phyloP scores from a whole-genome alignment of 2,113 vertebrate species.

The Paracanthobrama guichenoti region DNA sequence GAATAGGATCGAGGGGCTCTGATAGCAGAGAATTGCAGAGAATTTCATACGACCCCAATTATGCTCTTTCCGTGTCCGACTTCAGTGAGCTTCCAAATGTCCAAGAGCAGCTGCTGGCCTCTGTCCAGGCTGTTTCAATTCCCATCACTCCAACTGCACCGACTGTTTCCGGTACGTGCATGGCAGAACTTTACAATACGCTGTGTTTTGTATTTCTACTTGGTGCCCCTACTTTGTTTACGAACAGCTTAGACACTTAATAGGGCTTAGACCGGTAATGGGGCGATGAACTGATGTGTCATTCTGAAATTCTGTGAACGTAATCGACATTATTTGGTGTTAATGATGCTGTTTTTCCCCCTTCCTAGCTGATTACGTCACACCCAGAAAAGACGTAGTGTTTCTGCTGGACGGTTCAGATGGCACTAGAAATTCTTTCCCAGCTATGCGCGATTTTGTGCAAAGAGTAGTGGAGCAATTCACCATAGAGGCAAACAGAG shows the following conservation, averaged over 20 bases:
- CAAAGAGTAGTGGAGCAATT: conserved; percentile 53
- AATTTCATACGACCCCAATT: conserved; percentile 53
- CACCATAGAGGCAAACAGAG: conserved; percentile 49
- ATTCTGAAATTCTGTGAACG: neutral
- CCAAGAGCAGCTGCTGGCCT: conserved; percentile 44
- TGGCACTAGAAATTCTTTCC: conserved; percentile 63
- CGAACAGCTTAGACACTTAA: neutral
- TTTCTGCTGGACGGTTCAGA: conserved; percentile 77
- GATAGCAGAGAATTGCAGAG: conserved; percentile 64
- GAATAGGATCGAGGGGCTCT: conserved; percentile 51
- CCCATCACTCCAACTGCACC: conserved; percentile 9
- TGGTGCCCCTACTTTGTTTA: neutral
- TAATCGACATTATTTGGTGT: neutral
- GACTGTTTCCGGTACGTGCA: conserved; percentile 11
- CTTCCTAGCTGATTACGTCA: conserved; percentile 51
- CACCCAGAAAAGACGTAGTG: conserved; percentile 68
- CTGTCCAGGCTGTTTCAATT: neutral
- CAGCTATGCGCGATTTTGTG: conserved; percentile 68
- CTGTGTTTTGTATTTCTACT: conserved; percentile 49
- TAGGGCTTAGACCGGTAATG: neutral
- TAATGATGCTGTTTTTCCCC: neutral
- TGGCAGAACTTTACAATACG: neutral
- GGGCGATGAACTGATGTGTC: neutral
- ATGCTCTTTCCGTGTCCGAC: conserved; percentile 55
- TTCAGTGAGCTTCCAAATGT: conserved; percentile 57